Percentiles rank a stretch among this genome's conserved stretches.
Evolutionary conservation across 2,113 vertebrate genomes (phyloP).

Genomic region (Antechinus stuartii): DNA sequence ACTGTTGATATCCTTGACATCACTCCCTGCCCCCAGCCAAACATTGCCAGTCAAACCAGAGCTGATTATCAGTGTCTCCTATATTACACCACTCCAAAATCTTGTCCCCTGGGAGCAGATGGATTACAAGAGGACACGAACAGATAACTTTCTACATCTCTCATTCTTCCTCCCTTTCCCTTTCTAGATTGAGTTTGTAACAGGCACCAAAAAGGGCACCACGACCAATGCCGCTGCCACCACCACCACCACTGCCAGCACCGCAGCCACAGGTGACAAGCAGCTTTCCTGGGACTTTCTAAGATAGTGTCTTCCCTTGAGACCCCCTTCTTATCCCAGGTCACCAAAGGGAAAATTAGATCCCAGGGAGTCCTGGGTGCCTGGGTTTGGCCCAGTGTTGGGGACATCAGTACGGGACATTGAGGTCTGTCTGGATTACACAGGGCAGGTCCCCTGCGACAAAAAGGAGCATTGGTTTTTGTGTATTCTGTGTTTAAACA

Average conservation of each 20-base stretch:
- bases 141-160: background rate
- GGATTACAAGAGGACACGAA: background rate
- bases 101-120: constrained; percentile 25
- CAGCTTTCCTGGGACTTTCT: background rate
- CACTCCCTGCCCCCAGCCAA: background rate
- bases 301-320: background rate
- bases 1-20: background rate
- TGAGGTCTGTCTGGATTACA: background rate
- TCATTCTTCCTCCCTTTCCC: constrained; percentile 12
- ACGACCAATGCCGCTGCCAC: constrained; percentile 90
- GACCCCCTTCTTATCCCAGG: background rate
- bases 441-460: background rate
- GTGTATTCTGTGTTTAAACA: constrained; percentile 4
- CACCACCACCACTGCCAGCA: constrained; percentile 90
- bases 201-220: constrained; percentile 96
- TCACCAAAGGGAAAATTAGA: no score
- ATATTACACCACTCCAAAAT: background rate
- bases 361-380: background rate
- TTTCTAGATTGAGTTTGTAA: constrained; percentile 97
- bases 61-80: constrained; percentile 31
- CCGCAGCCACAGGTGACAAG: constrained; percentile 92
- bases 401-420: background rate
- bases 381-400: background rate
- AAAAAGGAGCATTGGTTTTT: fast-evolving
- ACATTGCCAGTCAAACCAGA: background rate